Percentiles rank a stretch among this genome's conserved stretches.
phyloP scores from a whole-genome alignment of 2,113 vertebrate genomes.

The Acrocephalus arundinaceus region DNA sequence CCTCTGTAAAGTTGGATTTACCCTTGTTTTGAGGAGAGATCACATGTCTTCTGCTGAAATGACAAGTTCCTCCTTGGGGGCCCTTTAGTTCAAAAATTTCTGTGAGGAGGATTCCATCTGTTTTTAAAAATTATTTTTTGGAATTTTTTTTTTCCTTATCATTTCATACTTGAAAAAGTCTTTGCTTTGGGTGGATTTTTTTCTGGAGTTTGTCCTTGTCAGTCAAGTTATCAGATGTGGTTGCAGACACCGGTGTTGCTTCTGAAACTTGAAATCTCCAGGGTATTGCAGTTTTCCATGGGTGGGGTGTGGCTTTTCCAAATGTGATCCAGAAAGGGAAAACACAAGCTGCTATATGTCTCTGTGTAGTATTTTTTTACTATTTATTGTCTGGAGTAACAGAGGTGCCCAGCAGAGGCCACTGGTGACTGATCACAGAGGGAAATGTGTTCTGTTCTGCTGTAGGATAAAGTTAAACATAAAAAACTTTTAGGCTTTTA shows the following conservation, averaged over 20 bases:
- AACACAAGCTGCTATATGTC: accelerated
- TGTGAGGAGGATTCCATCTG: background rate
- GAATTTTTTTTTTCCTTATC: accelerated
- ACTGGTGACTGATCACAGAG: background rate
- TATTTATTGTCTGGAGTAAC: background rate
- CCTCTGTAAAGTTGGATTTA: background rate
- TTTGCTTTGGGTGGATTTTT: background rate
- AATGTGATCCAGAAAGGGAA: background rate
- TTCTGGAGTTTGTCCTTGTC: background rate
- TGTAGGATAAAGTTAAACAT: background rate
- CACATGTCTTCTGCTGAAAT: background rate
- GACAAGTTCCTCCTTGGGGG: background rate
- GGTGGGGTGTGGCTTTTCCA: background rate
- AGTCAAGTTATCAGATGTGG: background rate
- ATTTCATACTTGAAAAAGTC: background rate
- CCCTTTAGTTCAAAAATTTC: background rate
- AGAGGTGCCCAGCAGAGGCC: conserved; percentile 61
- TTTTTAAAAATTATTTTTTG: background rate
- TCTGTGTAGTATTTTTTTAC: background rate
- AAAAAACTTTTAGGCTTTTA: background rate
- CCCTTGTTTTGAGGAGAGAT: background rate
- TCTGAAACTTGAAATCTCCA: background rate
- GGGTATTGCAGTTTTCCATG: background rate
- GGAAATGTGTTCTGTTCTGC: background rate
- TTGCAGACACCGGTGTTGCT: background rate